A percentile compares a stretch with the other conserved stretches of the same genome.
Evolutionary conservation across 2,113 vertebrate genomes (phyloP).

Genomic region (Nanorana parkeri): DNA sequence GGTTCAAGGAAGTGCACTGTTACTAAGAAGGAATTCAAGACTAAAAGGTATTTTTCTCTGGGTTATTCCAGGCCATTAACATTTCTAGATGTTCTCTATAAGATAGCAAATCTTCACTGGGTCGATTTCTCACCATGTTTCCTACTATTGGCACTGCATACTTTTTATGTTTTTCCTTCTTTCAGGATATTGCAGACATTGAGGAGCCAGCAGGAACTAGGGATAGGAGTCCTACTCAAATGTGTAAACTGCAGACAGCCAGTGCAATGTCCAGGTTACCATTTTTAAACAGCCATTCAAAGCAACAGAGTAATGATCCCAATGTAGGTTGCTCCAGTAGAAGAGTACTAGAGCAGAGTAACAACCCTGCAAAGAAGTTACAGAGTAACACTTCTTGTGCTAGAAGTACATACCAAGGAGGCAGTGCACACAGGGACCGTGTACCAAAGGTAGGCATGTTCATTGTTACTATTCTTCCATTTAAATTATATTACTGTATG

Average conservation of each 20-base stretch:
- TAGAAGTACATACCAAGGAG: background rate
- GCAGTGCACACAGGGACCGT: background rate
- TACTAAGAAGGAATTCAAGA: too few relatives aligned
- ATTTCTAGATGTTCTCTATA: too few relatives aligned
- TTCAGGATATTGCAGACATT: constrained; percentile 1
- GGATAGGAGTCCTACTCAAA: background rate
- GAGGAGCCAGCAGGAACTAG: background rate
- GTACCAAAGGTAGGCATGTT: background rate
- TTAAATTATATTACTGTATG: too few relatives aligned
- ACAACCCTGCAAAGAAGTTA: background rate
- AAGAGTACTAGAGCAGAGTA: background rate
- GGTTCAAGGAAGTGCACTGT: too few relatives aligned
- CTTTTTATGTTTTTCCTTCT: background rate
- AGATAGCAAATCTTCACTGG: too few relatives aligned
- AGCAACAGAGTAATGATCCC: background rate
- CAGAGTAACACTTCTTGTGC: background rate
- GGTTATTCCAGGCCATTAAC: too few relatives aligned
- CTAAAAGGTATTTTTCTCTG: too few relatives aligned
- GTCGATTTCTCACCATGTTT: too few relatives aligned
- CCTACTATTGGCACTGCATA: too few relatives aligned
- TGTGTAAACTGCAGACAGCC: background rate
- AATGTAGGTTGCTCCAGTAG: too few relatives aligned
- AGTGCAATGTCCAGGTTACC: background rate
- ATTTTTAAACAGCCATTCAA: background rate
- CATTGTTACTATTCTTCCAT: too few relatives aligned